These are phyloP conservation scores for Microtus oregoni DNA, from an alignment of 2,113 vertebrate species.

Conservation along the genomic window DNA sequence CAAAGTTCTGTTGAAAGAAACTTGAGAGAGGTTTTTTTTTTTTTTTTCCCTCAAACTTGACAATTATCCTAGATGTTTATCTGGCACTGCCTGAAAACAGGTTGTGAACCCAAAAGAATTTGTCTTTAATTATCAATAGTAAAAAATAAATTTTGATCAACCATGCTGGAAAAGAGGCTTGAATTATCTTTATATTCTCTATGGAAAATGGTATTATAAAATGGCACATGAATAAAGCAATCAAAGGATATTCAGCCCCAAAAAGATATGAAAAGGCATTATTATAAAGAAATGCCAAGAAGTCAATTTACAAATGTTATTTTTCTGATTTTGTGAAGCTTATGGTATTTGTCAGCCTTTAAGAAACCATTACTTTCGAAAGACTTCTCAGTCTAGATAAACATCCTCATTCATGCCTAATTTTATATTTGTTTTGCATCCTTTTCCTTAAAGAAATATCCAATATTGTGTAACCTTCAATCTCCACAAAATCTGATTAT, in stretches of 20 bases:
- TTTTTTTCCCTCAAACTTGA: background rate
- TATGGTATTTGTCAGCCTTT: slow-evolving; percentile 35
- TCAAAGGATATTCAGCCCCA: slow-evolving; percentile 63
- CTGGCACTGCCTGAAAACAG: slow-evolving; percentile 25
- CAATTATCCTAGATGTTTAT: slow-evolving; percentile 28
- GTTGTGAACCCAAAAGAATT: background rate
- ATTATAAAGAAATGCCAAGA: slow-evolving; percentile 53
- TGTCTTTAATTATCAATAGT: slow-evolving; percentile 46
- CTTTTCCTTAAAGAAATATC: slow-evolving; percentile 9
- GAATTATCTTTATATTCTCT: slow-evolving; percentile 25
- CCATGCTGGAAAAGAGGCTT: background rate
- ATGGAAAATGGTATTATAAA: slow-evolving; percentile 49
- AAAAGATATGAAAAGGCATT: slow-evolving; percentile 34
- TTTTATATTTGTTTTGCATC: slow-evolving; percentile 44
- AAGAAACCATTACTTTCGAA: slow-evolving; percentile 44
- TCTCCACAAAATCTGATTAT: background rate
- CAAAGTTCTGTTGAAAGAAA: slow-evolving; percentile 18
- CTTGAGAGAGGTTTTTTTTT: background rate
- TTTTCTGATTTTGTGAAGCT: slow-evolving; percentile 57
- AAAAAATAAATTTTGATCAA: slow-evolving; percentile 45
- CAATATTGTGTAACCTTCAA: background rate
- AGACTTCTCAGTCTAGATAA: slow-evolving; percentile 39
- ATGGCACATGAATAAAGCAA: slow-evolving; percentile 44
- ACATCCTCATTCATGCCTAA: slow-evolving; percentile 24
- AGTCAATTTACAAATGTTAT: slow-evolving; percentile 60